Percentiles rank a stretch among this genome's conserved stretches.
Conservation (phyloP, 2,888 invertebrate genomes). For the Tromatobia lineatoria region DNA sequence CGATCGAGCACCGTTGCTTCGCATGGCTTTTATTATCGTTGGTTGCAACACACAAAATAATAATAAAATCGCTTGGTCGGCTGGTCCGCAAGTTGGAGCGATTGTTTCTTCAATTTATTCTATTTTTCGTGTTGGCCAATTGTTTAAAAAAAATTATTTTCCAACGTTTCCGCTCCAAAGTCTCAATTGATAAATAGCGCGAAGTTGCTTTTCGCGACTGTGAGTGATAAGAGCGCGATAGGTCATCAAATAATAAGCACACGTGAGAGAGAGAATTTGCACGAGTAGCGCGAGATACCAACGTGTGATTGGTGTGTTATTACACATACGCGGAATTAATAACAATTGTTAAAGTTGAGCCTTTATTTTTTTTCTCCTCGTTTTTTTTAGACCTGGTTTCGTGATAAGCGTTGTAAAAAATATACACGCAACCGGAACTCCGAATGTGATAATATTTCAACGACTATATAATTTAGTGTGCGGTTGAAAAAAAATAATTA, state of each 20-base stretch:
- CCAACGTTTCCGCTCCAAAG: background rate
- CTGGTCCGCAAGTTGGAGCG: background rate
- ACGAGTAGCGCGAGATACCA: background rate
- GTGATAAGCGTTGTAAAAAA: background rate
- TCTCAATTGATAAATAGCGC: background rate
- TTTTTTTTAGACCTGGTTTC: background rate
- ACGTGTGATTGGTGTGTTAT: background rate
- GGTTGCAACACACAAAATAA: background rate
- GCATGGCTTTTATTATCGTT: slow-evolving; percentile 6
- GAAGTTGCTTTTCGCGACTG: background rate
- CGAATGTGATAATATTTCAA: background rate
- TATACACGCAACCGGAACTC: background rate
- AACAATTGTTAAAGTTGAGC: background rate
- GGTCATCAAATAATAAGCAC: background rate
- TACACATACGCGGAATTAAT: background rate
- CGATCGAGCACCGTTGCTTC: slow-evolving; percentile 25
- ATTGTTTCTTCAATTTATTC: background rate
- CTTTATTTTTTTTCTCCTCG: slow-evolving; percentile 15
- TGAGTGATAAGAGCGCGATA: slow-evolving; percentile 20
- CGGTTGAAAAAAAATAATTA: background rate
- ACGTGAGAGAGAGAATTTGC: slow-evolving; percentile 16
- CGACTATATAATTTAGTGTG: background rate
- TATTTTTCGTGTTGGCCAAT: background rate
- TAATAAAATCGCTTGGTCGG: background rate
- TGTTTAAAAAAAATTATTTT: background rate